These are phyloP conservation scores for Ferrisia virgata DNA, from an alignment of 2,888 invertebrate genomes.

Conservation along the genomic window DNA sequence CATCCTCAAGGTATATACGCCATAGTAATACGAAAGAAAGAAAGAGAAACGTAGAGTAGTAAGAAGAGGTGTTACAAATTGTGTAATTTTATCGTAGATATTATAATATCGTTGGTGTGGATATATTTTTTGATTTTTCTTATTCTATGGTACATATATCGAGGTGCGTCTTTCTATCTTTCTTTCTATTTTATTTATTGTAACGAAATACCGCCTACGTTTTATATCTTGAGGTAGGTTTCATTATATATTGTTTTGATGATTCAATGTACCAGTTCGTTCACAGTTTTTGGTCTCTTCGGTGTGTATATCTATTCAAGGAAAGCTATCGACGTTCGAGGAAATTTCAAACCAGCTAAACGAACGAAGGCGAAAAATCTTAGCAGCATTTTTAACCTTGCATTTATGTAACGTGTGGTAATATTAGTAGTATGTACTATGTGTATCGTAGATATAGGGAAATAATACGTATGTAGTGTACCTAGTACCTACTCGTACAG, in stretches of 20 bases:
- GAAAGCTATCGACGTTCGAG: background rate
- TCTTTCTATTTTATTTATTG: background rate
- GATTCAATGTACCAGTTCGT: background rate
- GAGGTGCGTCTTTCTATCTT: background rate
- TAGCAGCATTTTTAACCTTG: constrained; percentile 24
- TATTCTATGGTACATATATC: background rate
- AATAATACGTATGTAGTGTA: background rate
- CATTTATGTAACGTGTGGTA: constrained; percentile 22
- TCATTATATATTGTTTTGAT: background rate
- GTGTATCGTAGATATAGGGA: background rate
- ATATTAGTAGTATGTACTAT: too few relatives aligned
- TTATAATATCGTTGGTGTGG: background rate
- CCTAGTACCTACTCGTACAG: background rate
- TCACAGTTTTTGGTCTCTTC: too few relatives aligned
- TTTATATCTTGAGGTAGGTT: constrained; percentile 23
- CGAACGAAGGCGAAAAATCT: background rate
- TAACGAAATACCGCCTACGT: constrained; percentile 10
- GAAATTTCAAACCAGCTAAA: background rate
- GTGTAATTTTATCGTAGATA: constrained; percentile 22
- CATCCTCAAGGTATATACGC: constrained; percentile 16
- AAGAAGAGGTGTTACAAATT: background rate
- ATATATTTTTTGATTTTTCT: background rate
- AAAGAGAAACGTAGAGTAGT: too few relatives aligned
- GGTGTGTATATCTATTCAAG: background rate
- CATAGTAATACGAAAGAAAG: background rate